Conservation (phyloP, 1,140 invertebrate genomes). For the Pseudomyrmex cubaensis region DNA sequence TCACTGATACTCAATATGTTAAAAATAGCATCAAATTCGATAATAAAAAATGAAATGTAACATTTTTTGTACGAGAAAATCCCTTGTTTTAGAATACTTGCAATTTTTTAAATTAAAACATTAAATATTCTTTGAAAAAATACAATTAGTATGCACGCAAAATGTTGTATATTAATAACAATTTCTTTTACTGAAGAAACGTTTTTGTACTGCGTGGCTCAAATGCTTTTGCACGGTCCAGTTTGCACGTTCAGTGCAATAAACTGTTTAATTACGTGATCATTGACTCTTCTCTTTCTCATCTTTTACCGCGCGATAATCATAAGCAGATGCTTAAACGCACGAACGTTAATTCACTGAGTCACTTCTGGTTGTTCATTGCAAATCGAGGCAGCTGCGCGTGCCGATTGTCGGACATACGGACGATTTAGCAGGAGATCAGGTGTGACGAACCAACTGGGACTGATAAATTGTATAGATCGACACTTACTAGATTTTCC, state of each 20-base stretch:
- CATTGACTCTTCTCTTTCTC: background rate
- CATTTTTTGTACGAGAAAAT: too few relatives aligned
- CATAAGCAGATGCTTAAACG: background rate
- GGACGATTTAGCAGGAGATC: slow-evolving; percentile 70
- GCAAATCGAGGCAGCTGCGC: slow-evolving; percentile 68
- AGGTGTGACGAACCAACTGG: slow-evolving; percentile 68
- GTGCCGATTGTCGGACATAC: slow-evolving; percentile 37
- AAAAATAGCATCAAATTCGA: too few relatives aligned
- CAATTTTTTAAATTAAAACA: too few relatives aligned
- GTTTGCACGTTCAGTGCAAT: too few relatives aligned
- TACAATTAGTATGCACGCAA: too few relatives aligned
- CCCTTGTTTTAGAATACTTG: too few relatives aligned
- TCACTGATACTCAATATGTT: too few relatives aligned
- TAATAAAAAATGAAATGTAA: too few relatives aligned
- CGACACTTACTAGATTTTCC: slow-evolving; percentile 70
- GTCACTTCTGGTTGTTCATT: slow-evolving; percentile 59
- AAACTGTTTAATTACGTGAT: slow-evolving; percentile 7
- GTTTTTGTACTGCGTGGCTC: too few relatives aligned
- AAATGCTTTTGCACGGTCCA: too few relatives aligned
- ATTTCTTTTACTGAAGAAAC: background rate
- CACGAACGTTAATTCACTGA: slow-evolving; percentile 62
- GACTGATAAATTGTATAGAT: slow-evolving; percentile 66
- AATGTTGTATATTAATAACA: too few relatives aligned
- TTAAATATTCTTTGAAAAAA: too few relatives aligned
- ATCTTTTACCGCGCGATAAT: background rate